Evolutionary conservation across 2,113 vertebrate species (phyloP).

Genomic region (Podilymbus podiceps): DNA sequence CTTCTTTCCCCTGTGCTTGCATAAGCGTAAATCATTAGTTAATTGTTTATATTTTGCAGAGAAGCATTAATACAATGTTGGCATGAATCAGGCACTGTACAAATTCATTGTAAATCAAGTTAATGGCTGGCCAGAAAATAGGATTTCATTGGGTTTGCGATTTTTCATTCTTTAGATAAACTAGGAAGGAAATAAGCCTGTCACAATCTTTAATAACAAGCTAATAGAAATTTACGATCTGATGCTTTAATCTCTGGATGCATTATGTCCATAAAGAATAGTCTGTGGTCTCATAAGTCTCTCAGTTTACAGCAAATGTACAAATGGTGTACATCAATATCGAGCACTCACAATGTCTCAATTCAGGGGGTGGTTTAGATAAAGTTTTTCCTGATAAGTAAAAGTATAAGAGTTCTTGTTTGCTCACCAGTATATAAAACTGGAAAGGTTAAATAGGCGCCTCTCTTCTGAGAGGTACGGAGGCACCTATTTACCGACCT

Average conservation of each 20-base stretch:
- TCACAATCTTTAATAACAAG: neutral
- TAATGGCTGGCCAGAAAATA: conserved; percentile 6
- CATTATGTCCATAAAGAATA: neutral
- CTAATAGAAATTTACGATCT: conserved; percentile 26
- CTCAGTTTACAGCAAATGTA: neutral
- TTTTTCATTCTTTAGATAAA: conserved; percentile 34
- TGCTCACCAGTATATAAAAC: neutral
- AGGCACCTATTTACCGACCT: no score
- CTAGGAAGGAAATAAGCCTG: conserved; percentile 6
- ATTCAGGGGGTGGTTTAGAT: neutral
- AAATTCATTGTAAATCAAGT: conserved; percentile 22
- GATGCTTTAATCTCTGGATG: neutral
- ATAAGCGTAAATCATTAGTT: neutral
- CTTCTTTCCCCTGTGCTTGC: neutral
- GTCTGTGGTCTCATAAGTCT: neutral
- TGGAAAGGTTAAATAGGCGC: neutral
- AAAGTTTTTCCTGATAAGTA: neutral
- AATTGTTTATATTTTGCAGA: conserved; percentile 9
- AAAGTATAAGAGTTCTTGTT: neutral
- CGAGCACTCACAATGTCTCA: neutral
- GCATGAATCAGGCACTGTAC: neutral
- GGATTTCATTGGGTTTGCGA: neutral
- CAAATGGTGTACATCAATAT: neutral
- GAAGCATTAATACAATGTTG: neutral
- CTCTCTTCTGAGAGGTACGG: no score